These are phyloP conservation scores for Orbicella faveolata DNA, from an alignment of 64 coral and sea anemone species.

Conservation along the genomic window DNA sequence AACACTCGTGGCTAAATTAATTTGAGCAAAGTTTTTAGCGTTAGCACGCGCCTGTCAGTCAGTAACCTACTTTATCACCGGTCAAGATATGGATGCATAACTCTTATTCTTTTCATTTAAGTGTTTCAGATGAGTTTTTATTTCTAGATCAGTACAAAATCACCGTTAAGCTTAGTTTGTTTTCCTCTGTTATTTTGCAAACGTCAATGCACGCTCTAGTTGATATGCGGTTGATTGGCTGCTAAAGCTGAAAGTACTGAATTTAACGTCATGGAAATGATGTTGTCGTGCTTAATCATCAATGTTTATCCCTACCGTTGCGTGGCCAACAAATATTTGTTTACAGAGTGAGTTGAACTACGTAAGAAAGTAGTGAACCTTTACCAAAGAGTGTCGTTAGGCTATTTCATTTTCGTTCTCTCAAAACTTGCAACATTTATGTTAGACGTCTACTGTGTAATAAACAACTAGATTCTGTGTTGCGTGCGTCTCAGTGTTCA, in stretches of 20 bases:
- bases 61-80: neutral
- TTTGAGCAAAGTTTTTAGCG: neutral
- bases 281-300: neutral
- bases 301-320: too few species aligned
- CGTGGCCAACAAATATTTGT: neutral
- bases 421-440: too few species aligned
- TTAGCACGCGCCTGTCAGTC: neutral
- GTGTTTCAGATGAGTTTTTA: neutral
- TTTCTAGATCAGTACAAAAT: neutral
- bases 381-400: neutral
- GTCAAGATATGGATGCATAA: neutral
- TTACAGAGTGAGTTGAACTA: neutral
- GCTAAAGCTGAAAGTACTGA: neutral
- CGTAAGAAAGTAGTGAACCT: neutral
- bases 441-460: too few species aligned
- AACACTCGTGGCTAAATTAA: neutral
- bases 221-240: neutral
- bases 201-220: constrained; percentile 13
- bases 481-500: too few species aligned
- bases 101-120: neutral
- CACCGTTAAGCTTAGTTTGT: neutral
- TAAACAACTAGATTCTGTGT: too few species aligned
- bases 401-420: neutral
- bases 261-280: neutral
- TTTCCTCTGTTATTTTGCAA: neutral